phyloP scores from a whole-genome alignment of 2,113 vertebrate genomes.

The Anolis sagrei region DNA sequence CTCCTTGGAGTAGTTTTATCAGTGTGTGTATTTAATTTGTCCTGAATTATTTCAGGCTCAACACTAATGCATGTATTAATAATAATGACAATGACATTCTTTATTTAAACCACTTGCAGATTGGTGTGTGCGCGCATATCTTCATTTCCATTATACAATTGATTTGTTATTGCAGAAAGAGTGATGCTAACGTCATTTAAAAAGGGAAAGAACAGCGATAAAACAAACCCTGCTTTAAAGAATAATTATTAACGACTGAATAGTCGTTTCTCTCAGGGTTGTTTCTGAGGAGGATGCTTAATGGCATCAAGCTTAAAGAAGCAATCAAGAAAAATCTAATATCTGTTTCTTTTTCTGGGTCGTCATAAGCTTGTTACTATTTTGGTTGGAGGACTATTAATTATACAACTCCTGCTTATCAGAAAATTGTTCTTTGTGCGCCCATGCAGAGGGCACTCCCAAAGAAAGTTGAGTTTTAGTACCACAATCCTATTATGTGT shows the following conservation, averaged over 20 bases:
- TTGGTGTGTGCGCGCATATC: background rate
- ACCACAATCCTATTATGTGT: background rate
- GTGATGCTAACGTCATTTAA: background rate
- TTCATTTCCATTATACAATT: slow-evolving; percentile 14
- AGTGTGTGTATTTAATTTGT: slow-evolving; percentile 20
- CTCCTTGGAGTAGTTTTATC: background rate
- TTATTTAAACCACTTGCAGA: slow-evolving; percentile 4
- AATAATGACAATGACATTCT: background rate
- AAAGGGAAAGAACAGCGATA: background rate
- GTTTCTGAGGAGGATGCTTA: background rate
- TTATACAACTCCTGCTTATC: background rate
- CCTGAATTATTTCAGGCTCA: slow-evolving; percentile 4
- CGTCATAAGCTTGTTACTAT: background rate
- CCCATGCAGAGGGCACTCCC: no score
- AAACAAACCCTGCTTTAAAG: background rate
- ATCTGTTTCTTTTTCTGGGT: background rate
- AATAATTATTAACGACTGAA: background rate
- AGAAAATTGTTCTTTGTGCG: background rate
- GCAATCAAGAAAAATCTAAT: background rate
- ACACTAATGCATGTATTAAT: background rate
- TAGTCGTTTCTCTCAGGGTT: background rate
- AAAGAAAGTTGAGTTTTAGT: background rate
- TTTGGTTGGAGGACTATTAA: background rate
- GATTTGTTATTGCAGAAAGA: background rate
- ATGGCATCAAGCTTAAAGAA: background rate